Conservation (phyloP, 2,113 vertebrate species). For the Phyllostomus hastatus region DNA sequence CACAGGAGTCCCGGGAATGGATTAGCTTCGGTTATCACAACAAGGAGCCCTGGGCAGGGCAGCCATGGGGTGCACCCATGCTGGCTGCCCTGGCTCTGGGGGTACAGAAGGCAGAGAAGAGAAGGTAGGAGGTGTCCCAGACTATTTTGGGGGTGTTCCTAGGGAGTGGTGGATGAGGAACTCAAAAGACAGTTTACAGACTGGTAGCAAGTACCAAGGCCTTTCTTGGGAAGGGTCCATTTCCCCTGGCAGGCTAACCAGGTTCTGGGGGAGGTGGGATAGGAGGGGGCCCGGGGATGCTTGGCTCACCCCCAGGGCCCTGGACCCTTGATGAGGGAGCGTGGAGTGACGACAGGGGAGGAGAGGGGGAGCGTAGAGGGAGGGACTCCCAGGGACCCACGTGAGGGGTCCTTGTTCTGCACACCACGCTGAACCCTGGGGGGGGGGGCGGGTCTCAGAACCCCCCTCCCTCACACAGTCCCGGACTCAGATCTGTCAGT, state of each 20-base stretch:
- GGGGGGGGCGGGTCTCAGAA: neutral
- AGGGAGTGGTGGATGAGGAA: neutral
- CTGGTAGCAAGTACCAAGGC: neutral
- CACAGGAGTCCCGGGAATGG: neutral
- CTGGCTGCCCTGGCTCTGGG: neutral
- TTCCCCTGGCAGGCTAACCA: neutral
- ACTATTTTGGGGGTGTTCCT: neutral
- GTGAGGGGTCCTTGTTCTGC: neutral
- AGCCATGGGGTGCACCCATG: neutral
- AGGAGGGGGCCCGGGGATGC: neutral
- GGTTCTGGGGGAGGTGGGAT: neutral
- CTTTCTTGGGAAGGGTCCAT: neutral
- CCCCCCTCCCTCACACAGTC: neutral
- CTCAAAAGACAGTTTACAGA: neutral
- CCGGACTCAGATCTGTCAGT: neutral
- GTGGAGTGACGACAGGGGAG: neutral
- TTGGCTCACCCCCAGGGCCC: neutral
- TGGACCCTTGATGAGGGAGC: neutral
- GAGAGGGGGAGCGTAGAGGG: fast-evolving
- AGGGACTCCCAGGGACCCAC: neutral
- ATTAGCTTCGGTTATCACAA: slow-evolving; percentile 32
- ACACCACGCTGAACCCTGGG: neutral
- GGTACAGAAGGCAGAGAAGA: fast-evolving
- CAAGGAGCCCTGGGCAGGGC: neutral
- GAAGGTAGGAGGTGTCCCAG: fast-evolving